These are phyloP conservation scores for Coccyzus lansbergi DNA, from an alignment of 2,797 vertebrate species.

Conservation along the genomic window DNA sequence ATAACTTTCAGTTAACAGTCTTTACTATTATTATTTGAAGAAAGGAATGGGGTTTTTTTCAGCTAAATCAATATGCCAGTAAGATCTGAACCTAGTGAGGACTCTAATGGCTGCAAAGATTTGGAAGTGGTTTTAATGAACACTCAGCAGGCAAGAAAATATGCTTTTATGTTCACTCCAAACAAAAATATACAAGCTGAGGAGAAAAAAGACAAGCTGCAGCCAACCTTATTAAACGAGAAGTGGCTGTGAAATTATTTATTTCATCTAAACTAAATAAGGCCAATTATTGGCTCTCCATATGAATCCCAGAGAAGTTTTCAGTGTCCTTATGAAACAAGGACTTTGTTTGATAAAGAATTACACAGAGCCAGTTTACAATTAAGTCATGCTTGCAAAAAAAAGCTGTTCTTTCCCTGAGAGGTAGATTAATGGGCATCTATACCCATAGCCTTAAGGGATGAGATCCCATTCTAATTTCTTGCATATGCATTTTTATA, in stretches of 20 bases:
- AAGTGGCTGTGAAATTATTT: slow-evolving; percentile 65
- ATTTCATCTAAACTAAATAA: slow-evolving; percentile 54
- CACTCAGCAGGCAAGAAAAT: slow-evolving; percentile 63
- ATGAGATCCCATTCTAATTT: background rate
- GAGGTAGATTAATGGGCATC: background rate
- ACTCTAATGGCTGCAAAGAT: slow-evolving; percentile 60
- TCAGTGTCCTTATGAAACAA: background rate
- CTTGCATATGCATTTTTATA: background rate
- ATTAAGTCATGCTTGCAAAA: background rate
- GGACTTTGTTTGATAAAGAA: background rate
- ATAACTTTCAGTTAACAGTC: slow-evolving; percentile 29
- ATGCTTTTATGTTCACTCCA: slow-evolving; percentile 64
- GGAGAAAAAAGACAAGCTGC: slow-evolving; percentile 36
- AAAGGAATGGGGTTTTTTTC: slow-evolving; percentile 49
- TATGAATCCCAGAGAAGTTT: slow-evolving; percentile 27
- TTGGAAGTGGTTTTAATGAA: slow-evolving; percentile 73
- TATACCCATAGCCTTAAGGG: background rate
- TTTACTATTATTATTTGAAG: slow-evolving; percentile 49
- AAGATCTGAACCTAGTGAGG: slow-evolving; percentile 55
- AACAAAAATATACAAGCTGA: slow-evolving; percentile 60
- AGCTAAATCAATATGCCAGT: slow-evolving; percentile 60
- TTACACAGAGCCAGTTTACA: background rate
- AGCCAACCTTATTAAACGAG: slow-evolving; percentile 58
- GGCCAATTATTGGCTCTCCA: slow-evolving; percentile 24
- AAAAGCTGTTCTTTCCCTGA: background rate